Base-by-base conservation (phyloP, 2,113 vertebrate genomes). In the Synchiropus splendidus region DNA sequence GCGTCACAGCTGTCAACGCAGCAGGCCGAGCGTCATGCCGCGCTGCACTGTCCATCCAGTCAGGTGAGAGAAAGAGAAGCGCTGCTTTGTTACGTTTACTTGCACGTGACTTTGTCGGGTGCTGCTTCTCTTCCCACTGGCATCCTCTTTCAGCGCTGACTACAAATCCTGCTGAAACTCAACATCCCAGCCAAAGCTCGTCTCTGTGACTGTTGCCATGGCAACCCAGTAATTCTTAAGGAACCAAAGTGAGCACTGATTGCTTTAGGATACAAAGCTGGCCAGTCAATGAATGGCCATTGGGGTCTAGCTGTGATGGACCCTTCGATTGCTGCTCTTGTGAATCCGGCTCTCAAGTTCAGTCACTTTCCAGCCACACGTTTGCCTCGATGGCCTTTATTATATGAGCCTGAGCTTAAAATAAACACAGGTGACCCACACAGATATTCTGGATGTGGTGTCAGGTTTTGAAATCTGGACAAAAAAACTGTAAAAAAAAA, bases 21-120 rank as follows among this genome's bases (percentile, higher is more conserved):
- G 78, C 81, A 40, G 91, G 90, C 18, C 77, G 81, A 30, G 84
- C 81, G 12, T 83, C 82, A 77, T 90, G 88, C 72, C 82, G 73
- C 0, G 89, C 88, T 31, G 70, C 62, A 2, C 79, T 94, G 59
- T 81, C 78, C 6, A 78, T 94, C 69, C 86, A 83, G 48, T 84
- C 5, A 6, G n/a, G 34, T 36, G 5, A 13, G 34, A 36, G 34
- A 6, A 36, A 36, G 1, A 12, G 10, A 34, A 34, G n/a, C 9
- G 6, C 1, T 5, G 6, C 34, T 10, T 37, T 9, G n/a, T 37
- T 13, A 13, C 10, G 8, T 10, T 9, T 14, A 14, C 8, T 31
- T 33, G 18, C 42, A 35, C 34, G 31, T 36, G 38, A 39, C 11
- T 10, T 18, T 10, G 18, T 18, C n/a, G 16, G 10, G 16, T 18